Percentiles rank a stretch among this genome's conserved stretches.
These are phyloP conservation scores for Zaprionus gabonicus DNA, from an alignment of 1,140 invertebrate genomes.

Conservation along the genomic window DNA sequence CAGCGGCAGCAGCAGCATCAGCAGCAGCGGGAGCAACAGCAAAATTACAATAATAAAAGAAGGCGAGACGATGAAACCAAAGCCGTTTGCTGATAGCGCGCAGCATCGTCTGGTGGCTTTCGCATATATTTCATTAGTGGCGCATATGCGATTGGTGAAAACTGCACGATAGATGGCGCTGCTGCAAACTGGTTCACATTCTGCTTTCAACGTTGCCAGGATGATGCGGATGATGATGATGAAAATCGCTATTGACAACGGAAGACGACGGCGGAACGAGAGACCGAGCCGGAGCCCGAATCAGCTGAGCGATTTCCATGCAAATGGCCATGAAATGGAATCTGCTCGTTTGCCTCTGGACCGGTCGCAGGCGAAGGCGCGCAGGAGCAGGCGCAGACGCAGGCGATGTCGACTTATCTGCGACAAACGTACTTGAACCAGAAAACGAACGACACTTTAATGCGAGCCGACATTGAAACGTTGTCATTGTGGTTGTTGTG, in stretches of 20 bases:
- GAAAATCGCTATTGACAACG: conserved; percentile 83
- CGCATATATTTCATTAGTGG: conserved; percentile 80
- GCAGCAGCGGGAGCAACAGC: conserved; percentile 8
- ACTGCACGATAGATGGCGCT: conserved; percentile 66
- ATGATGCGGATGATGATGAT: conserved; percentile 75
- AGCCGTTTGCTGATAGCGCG: conserved; percentile 65
- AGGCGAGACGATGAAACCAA: conserved; percentile 52
- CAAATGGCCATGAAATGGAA: conserved; percentile 82
- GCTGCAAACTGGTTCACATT: conserved; percentile 72
- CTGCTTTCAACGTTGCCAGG: conserved; percentile 63
- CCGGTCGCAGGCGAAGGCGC: conserved; percentile 38
- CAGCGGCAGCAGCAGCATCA: not conserved
- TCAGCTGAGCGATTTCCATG: conserved; percentile 72
- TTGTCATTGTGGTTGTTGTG: conserved; percentile 45
- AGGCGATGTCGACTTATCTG: conserved; percentile 39
- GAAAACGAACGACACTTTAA: conserved; percentile 81
- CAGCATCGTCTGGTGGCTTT: conserved; percentile 60
- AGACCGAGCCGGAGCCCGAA: not conserved
- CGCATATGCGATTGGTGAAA: conserved; percentile 63
- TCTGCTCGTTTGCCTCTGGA: conserved; percentile 55
- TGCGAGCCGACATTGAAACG: conserved; percentile 79
- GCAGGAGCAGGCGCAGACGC: not conserved
- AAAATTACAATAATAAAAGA: conserved; percentile 67
- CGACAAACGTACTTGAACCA: conserved; percentile 80
- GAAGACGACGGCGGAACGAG: conserved; percentile 55